Evolutionary conservation across 1,140 invertebrate species (phyloP).

Genomic region (Chrysopa pallens): DNA sequence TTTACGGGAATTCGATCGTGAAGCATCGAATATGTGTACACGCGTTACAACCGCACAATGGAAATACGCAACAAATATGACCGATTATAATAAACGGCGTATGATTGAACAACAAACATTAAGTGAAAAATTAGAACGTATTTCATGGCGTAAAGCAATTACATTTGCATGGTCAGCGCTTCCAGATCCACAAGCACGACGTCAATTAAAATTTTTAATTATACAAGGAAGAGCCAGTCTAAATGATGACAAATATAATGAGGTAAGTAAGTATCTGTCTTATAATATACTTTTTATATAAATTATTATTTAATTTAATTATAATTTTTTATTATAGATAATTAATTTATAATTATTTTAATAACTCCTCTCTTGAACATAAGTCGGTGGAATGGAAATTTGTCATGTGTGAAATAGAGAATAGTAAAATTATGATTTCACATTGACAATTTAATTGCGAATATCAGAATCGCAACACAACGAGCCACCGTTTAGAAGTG

Average conservation of each 20-base stretch:
- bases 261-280: constrained; percentile 29
- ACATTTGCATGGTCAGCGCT: constrained; percentile 46
- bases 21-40: constrained; percentile 50
- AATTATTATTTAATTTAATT: too few species aligned
- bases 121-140: constrained; percentile 50
- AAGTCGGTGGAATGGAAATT: too few species aligned
- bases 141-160: constrained; percentile 52
- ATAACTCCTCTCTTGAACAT: too few species aligned
- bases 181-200: constrained; percentile 40
- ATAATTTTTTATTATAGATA: too few species aligned
- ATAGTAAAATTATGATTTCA: too few species aligned
- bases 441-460: too few species aligned
- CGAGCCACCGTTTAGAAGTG: too few species aligned
- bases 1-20: constrained; percentile 48
- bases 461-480: too few species aligned
- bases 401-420: too few species aligned
- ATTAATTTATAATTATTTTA: too few species aligned
- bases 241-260: constrained; percentile 51
- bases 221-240: constrained; percentile 51
- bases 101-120: constrained; percentile 54
- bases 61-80: constrained; percentile 63
- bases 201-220: constrained; percentile 53
- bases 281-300: too few species aligned
- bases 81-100: constrained; percentile 43
- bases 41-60: constrained; percentile 50